A percentile compares a stretch with the other conserved stretches of the same genome.
These are phyloP conservation scores for Patella pellucida DNA, from an alignment of 2,888 invertebrate species.

Conservation along the genomic window DNA sequence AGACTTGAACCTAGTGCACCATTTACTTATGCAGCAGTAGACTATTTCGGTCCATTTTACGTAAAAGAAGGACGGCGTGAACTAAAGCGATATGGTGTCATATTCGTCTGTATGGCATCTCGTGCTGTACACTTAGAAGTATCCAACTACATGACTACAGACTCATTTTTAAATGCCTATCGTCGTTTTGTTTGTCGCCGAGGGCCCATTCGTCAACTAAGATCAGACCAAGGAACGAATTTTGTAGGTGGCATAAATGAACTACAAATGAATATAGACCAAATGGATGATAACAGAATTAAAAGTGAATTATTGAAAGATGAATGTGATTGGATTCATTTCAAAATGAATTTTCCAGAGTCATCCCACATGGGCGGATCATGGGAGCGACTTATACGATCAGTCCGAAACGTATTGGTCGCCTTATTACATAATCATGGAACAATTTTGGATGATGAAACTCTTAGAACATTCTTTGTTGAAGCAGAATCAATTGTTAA, in stretches of 20 bases:
- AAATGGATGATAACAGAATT: background rate
- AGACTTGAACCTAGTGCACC: constrained; percentile 18
- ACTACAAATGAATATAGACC: constrained; percentile 10
- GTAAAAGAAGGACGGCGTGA: constrained; percentile 49
- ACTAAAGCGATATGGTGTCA: constrained; percentile 53
- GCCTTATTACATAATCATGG: background rate
- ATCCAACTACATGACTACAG: constrained; percentile 35
- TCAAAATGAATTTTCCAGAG: constrained; percentile 20
- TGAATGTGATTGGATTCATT: constrained; percentile 10
- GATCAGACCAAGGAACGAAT: constrained; percentile 40
- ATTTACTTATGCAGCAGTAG: constrained; percentile 24
- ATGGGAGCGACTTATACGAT: constrained; percentile 22
- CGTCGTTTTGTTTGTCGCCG: constrained; percentile 24
- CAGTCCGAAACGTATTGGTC: constrained; percentile 14
- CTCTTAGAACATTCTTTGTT: constrained; percentile 33
- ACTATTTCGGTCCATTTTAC: constrained; percentile 33
- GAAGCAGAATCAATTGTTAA: constrained; percentile 39
- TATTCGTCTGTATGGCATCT: constrained; percentile 61
- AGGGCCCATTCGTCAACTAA: constrained; percentile 34
- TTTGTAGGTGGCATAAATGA: constrained; percentile 35
- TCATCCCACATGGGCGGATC: constrained; percentile 20
- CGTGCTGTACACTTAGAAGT: constrained; percentile 58
- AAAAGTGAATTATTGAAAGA: background rate
- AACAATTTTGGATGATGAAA: constrained; percentile 28
- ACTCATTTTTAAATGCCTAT: constrained; percentile 39